Percentiles rank a stretch among this genome's conserved stretches.
These are phyloP conservation scores for Drosophila funebris DNA, from an alignment of 1,140 invertebrate species.

Conservation along the genomic window DNA sequence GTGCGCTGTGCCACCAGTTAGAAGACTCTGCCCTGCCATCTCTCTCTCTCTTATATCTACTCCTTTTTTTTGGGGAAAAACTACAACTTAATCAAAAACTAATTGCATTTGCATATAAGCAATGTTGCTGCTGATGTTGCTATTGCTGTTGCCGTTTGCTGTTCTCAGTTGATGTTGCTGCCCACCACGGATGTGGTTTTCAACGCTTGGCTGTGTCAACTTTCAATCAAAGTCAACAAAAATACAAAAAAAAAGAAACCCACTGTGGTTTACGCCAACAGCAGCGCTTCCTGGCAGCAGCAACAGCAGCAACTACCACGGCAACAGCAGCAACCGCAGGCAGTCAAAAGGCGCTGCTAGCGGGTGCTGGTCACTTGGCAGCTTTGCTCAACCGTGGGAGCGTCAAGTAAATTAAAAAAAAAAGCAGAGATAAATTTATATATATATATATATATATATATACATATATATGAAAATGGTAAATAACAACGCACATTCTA, in stretches of 20 bases:
- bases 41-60: not conserved
- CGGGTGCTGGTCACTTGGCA: conserved; percentile 66
- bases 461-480: conserved; percentile 19
- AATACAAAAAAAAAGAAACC: conserved; percentile 35
- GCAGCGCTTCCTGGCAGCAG: conserved; percentile 60
- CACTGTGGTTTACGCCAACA: conserved; percentile 67
- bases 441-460: conserved; percentile 21
- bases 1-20: conserved; percentile 18
- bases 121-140: conserved; percentile 28
- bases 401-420: conserved; percentile 38
- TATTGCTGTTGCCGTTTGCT: conserved; percentile 20
- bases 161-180: conserved; percentile 49
- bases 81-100: conserved; percentile 81
- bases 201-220: conserved; percentile 80
- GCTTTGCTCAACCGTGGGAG: conserved; percentile 73
- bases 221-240: conserved; percentile 81
- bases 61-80: conserved; percentile 48
- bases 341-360: conserved; percentile 42
- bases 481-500: conserved; percentile 68
- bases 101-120: conserved; percentile 77
- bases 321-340: conserved; percentile 33
- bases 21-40: conserved; percentile 1
- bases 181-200: conserved; percentile 78
- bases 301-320: conserved; percentile 25
- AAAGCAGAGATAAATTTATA: conserved; percentile 8